Percentiles rank a stretch among this genome's conserved stretches.
Conservation (phyloP, 2,888 invertebrate genomes). For the Noctua janthina region DNA sequence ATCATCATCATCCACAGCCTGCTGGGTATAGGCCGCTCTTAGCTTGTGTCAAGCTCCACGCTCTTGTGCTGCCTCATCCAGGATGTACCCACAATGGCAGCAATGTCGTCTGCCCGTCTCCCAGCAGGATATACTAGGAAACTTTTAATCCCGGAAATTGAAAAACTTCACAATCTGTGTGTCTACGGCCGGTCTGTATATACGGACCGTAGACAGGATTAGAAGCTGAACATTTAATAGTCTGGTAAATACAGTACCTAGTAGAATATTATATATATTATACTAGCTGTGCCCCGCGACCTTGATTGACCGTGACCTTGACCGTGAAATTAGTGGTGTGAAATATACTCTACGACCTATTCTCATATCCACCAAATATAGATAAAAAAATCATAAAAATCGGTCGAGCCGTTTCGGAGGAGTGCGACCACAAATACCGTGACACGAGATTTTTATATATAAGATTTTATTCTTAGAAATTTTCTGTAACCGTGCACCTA, state of each 20-base stretch:
- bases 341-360: too few relatives aligned
- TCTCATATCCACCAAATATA: too few relatives aligned
- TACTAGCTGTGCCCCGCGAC: too few relatives aligned
- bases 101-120: not conserved
- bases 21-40: not conserved
- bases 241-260: not conserved
- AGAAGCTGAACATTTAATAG: not conserved
- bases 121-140: not conserved
- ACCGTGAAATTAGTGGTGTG: too few relatives aligned
- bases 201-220: not conserved
- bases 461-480: too few relatives aligned
- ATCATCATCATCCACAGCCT: not conserved
- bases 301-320: too few relatives aligned
- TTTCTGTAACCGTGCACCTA: too few relatives aligned
- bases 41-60: not conserved
- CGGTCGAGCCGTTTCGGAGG: too few relatives aligned
- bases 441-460: too few relatives aligned
- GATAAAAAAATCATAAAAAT: too few relatives aligned
- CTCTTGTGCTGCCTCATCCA: not conserved
- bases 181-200: not conserved
- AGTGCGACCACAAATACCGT: too few relatives aligned
- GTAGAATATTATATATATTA: not conserved
- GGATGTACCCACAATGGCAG: not conserved
- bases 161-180: not conserved
- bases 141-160: not conserved